Percentiles rank a stretch among this genome's conserved stretches.
phyloP scores from a whole-genome alignment of 2,797 vertebrate genomes.

The Accipiter fasciatus region DNA sequence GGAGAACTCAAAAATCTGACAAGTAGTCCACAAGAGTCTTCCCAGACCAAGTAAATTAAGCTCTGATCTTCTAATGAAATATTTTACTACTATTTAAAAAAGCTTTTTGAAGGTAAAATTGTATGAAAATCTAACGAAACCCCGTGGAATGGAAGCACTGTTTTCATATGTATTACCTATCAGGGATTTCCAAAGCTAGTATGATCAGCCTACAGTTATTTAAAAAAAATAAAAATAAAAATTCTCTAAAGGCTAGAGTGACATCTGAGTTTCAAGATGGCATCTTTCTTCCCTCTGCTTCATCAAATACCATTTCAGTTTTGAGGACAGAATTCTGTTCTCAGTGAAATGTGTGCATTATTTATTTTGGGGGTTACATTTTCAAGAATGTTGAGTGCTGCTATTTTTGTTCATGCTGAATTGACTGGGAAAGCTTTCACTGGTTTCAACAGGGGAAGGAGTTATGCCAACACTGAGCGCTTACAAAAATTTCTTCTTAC shows the following conservation, averaged over 20 bases:
- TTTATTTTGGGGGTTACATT: not conserved
- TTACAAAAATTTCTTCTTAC: not conserved
- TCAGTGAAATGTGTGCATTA: not conserved
- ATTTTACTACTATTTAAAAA: not conserved
- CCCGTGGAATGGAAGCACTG: not conserved
- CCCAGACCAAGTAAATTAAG: not conserved
- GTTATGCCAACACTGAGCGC: not conserved
- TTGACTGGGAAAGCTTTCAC: not conserved
- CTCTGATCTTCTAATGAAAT: not conserved
- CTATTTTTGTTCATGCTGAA: not conserved
- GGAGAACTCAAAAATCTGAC: not conserved
- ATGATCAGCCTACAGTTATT: not conserved
- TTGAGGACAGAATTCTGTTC: not conserved
- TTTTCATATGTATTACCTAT: not conserved
- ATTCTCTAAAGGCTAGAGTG: not conserved
- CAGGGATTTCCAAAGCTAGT: not conserved
- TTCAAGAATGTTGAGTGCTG: not conserved
- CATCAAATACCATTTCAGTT: not conserved
- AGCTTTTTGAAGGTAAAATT: not conserved
- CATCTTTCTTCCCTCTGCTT: not conserved
- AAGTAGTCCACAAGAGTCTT: not conserved
- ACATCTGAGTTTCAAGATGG: not conserved
- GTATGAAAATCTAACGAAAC: not conserved
- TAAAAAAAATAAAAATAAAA: not conserved
- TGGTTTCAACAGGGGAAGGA: not conserved